Conservation (phyloP, 2,888 invertebrate species). For the Danaus chrysippus region DNA sequence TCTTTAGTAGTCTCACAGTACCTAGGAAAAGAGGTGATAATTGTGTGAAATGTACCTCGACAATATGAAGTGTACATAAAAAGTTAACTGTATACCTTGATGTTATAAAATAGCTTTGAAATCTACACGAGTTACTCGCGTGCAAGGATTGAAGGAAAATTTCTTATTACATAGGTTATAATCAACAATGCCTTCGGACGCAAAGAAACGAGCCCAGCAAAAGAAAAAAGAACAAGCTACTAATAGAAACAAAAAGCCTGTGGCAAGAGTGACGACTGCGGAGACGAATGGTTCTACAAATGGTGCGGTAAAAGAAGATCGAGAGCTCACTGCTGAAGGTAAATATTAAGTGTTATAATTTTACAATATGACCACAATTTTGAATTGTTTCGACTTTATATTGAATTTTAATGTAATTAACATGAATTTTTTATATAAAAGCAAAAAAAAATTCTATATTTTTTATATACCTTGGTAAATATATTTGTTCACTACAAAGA, state of each 20-base stretch:
- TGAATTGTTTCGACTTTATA: no score
- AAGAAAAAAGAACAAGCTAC: constrained; percentile 97
- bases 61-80: constrained; percentile 15
- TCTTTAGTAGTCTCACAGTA: not conserved
- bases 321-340: constrained; percentile 87
- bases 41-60: constrained; percentile 1
- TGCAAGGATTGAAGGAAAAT: constrained; percentile 27
- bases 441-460: no score
- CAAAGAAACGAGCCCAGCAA: constrained; percentile 98
- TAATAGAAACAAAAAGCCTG: constrained; percentile 80
- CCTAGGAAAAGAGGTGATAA: not conserved
- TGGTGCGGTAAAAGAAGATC: constrained; percentile 64
- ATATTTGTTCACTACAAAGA: no score
- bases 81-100: constrained; percentile 19
- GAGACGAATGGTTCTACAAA: constrained; percentile 78
- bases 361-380: not conserved
- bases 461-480: no score
- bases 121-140: constrained; percentile 32
- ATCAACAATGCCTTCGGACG: constrained; percentile 95
- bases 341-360: constrained; percentile 28
- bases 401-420: no score
- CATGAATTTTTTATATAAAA: no score
- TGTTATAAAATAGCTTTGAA: constrained; percentile 18
- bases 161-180: constrained; percentile 33
- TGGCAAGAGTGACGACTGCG: constrained; percentile 70